Evolutionary conservation across 2,797 vertebrate species (phyloP), one percentile per base, ranked within the genome.

Genomic region (Tauraco hartlaubi): DNA sequence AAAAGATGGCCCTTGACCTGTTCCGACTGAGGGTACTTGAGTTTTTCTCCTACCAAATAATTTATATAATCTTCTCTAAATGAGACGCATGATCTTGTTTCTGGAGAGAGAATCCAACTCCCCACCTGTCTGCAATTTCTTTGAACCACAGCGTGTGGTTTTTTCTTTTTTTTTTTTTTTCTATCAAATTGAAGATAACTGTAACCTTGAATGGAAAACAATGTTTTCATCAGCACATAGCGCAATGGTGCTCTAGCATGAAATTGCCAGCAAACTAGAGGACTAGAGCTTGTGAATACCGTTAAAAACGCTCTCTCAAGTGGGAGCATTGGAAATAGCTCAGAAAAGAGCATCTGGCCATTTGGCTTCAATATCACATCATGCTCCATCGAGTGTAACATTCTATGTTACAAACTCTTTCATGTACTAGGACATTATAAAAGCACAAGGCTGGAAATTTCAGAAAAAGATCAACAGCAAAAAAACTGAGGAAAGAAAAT

Each of bases 341-440:
- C 81, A 92, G 92, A 56, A 87, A 95, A 77, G 92, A 96, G 94
- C 95, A 96, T 97, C 95, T 96, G 95, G 90, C 79, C 83, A 44
- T 90, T 96, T 96, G 95, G 96, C 95, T 96, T 77, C 91, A 46
- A 29, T 85, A 95, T 80, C 94, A 75, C 91, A 85, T 96, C 94
- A 66, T 28, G 94, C 95, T 95, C 84, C 75, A 89, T 73, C 2
- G 3, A 94, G 88, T 95, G 90, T 74, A 92, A 96, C 89, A 92
- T 85, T 96, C 82, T 81, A 58, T 72, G 90, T 94, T 96, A 88
- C 92, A 92, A 92, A 93, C 64, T 66, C 91, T 90, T 96, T 94
- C 94, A 81, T 90, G 92, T 97, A 92, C 51, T 39, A 51, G 91
- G 91, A 83, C 72, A 19, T 92, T 92, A 92, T 93, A 85, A 94